Evolutionary conservation across 2,113 vertebrate species (phyloP).

Genomic region (Trichechus manatus): DNA sequence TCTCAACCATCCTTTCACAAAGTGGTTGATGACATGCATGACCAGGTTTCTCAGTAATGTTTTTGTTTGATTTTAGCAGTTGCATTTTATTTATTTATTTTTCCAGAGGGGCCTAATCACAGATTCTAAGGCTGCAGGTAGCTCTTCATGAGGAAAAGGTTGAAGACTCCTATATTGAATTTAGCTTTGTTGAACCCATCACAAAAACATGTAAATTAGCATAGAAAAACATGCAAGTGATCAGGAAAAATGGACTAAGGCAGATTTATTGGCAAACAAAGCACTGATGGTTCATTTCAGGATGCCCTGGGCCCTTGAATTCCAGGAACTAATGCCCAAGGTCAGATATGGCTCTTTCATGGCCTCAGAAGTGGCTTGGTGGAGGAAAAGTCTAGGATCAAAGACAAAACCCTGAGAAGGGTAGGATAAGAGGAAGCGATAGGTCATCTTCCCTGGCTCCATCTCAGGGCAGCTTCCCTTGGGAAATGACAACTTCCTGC

Average conservation of each 20-base stretch:
- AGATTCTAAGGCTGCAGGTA: conserved; percentile 19
- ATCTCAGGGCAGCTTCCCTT: conserved; percentile 3
- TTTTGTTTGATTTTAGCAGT: conserved; percentile 9
- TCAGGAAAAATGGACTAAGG: conserved; percentile 57
- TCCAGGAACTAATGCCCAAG: conserved; percentile 10
- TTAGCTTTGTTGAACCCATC: conserved; percentile 17
- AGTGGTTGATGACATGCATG: conserved; percentile 44
- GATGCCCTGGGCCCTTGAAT: neutral
- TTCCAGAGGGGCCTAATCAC: neutral
- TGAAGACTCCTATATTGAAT: neutral
- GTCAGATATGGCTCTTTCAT: neutral
- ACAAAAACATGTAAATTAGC: conserved; percentile 38
- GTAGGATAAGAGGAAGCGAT: neutral
- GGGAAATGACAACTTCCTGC: conserved; percentile 51
- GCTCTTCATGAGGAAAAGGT: neutral
- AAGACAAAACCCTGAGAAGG: conserved; percentile 34
- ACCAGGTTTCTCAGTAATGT: conserved; percentile 50
- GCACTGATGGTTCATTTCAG: conserved; percentile 2
- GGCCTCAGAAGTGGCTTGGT: neutral
- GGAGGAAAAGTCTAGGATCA: neutral
- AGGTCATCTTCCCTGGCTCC: conserved; percentile 16
- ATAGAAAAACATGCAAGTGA: conserved; percentile 39
- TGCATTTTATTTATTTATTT: neutral
- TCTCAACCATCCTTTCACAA: conserved; percentile 43
- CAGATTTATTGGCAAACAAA: conserved; percentile 50